Evolutionary conservation across 2,113 vertebrate genomes (phyloP).

Genomic region (Aspiorhynchus laticeps): DNA sequence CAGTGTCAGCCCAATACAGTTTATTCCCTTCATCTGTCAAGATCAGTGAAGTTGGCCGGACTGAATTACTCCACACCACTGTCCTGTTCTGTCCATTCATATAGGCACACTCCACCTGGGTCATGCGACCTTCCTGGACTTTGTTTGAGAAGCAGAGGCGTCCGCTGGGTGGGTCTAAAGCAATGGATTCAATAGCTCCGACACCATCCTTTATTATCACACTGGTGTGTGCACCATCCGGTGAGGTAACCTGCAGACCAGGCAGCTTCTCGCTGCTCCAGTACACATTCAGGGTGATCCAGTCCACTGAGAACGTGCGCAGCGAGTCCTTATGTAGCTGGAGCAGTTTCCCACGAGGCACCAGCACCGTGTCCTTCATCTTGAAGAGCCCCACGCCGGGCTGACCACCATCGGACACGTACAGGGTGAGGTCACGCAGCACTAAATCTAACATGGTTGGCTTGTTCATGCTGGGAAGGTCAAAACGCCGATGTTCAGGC

Average conservation of each 20-base stretch:
- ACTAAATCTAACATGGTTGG: slow-evolving; percentile 80
- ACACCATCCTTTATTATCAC: slow-evolving; percentile 74
- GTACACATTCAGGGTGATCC: slow-evolving; percentile 84
- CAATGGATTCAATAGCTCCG: slow-evolving; percentile 67
- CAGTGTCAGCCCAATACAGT: slow-evolving; percentile 85
- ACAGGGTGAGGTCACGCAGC: slow-evolving; percentile 74
- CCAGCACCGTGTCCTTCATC: slow-evolving; percentile 70
- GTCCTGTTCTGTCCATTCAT: slow-evolving; percentile 81
- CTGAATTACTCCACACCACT: slow-evolving; percentile 76
- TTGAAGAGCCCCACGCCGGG: slow-evolving; percentile 74
- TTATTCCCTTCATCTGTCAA: slow-evolving; percentile 75
- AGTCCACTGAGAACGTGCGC: slow-evolving; percentile 83
- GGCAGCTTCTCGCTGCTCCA: slow-evolving; percentile 81
- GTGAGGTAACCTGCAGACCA: slow-evolving; percentile 75
- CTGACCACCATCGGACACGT: slow-evolving; percentile 75
- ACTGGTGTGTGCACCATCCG: slow-evolving; percentile 66
- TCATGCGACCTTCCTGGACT: not conserved
- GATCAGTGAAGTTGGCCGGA: slow-evolving; percentile 74
- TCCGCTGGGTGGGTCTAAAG: slow-evolving; percentile 77
- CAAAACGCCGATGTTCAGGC: slow-evolving; percentile 67
- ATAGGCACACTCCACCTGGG: slow-evolving; percentile 78
- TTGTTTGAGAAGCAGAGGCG: slow-evolving; percentile 82
- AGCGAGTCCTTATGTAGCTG: slow-evolving; percentile 73
- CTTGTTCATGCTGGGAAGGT: slow-evolving; percentile 71
- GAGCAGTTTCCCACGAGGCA: slow-evolving; percentile 69